phyloP scores from a whole-genome alignment of 2,888 invertebrate genomes.

The Agonopterix arenella region DNA sequence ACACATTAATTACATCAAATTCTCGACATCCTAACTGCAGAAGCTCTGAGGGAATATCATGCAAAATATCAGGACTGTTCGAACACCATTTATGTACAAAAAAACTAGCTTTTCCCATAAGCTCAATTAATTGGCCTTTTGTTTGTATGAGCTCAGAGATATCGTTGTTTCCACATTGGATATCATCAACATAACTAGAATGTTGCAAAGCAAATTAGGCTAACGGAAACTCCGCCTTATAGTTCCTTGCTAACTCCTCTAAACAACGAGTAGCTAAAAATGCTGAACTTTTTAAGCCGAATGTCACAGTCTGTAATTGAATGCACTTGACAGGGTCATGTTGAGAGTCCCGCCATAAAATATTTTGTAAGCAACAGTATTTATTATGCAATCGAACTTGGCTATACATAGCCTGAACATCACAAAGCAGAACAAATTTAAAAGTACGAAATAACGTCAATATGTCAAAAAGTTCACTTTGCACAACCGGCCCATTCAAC shows the following conservation, averaged over 20 bases:
- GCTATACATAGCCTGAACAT: conserved; percentile 10
- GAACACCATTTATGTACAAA: conserved; percentile 2
- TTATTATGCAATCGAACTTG: conserved; percentile 8
- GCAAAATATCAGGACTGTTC: neutral
- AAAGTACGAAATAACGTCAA: neutral
- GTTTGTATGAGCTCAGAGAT: neutral
- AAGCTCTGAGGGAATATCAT: neutral
- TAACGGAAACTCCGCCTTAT: neutral
- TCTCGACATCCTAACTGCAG: neutral
- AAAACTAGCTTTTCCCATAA: neutral
- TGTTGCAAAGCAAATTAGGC: neutral
- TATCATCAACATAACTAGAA: neutral
- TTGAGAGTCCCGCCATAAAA: conserved; percentile 12
- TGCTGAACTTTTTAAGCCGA: too few relatives aligned
- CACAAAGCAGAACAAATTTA: neutral
- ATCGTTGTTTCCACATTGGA: neutral
- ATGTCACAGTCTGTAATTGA: conserved; percentile 12
- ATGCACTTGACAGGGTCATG: conserved; percentile 10
- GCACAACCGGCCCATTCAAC: neutral
- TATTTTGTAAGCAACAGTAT: conserved; percentile 9
- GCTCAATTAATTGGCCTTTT: neutral
- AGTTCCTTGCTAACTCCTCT: neutral
- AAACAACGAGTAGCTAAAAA: too few relatives aligned
- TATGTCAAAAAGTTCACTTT: conserved; percentile 3
- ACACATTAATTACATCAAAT: neutral